Conservation (phyloP, 1,140 invertebrate genomes). For the Pseudomyrmex sp. region DNA sequence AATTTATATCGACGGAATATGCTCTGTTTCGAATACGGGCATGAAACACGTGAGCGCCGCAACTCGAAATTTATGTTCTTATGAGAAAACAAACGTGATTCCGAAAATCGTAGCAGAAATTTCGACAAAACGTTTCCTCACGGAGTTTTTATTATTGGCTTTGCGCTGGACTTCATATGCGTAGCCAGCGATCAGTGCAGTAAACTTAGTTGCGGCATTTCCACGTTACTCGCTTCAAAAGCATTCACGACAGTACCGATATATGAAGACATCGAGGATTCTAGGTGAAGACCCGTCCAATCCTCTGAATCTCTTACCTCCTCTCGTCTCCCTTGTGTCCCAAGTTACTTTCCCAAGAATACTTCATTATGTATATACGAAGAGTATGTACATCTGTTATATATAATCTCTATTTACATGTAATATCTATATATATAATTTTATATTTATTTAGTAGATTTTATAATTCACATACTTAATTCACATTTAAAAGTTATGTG, state of each 20-base stretch:
- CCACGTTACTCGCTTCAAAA: slow-evolving; percentile 65
- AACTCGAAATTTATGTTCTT: background rate
- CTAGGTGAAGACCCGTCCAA: slow-evolving; percentile 52
- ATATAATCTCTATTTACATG: slow-evolving; percentile 6
- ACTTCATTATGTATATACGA: slow-evolving; percentile 44
- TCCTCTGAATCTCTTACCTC: background rate
- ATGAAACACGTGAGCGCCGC: background rate
- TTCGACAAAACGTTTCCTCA: slow-evolving; percentile 45
- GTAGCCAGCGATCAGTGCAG: slow-evolving; percentile 72
- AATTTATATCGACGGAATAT: background rate
- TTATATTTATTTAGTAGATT: no score
- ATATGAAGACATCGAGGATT: slow-evolving; percentile 48
- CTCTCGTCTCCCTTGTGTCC: slow-evolving; percentile 11
- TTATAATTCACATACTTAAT: no score
- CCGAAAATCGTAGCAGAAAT: slow-evolving; percentile 56
- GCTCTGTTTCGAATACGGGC: background rate
- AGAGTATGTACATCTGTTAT: slow-evolving; percentile 47
- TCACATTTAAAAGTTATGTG: no score
- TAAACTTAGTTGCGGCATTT: slow-evolving; percentile 70
- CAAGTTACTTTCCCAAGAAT: slow-evolving; percentile 10
- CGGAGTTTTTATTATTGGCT: slow-evolving; percentile 69
- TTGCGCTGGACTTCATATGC: slow-evolving; percentile 72
- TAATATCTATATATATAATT: background rate
- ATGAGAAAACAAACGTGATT: slow-evolving; percentile 17
- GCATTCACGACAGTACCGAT: slow-evolving; percentile 66